Evolutionary conservation across 2,888 invertebrate genomes (phyloP), one percentile per base, ranked within the genome.

Genomic region (Trisateles emortualis): DNA sequence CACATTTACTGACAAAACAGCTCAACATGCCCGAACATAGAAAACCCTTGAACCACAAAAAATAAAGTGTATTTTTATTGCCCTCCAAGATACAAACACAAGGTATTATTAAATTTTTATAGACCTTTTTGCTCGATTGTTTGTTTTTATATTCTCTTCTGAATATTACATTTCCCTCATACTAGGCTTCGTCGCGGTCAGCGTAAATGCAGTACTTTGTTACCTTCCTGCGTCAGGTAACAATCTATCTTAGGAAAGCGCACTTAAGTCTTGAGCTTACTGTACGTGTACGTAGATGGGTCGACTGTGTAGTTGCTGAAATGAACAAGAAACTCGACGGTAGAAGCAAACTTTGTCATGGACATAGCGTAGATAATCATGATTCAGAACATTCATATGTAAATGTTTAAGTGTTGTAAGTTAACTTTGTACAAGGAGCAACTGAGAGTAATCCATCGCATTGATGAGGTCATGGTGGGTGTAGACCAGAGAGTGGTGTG

Each of bases 81-180:
- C 61, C 40, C 51, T 39, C 56, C 36, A 50, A 69, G 55, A 71
- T 59, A 69, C 52, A 68, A 63, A 63, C 61, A 60, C 45, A 39
- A 52, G 56, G 61, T 68, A 59, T 68, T 71, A 71, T 71, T 52
- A 68, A 61, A 59, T 57, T 68, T 64, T 71, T 71, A 71, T 61
- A 50, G 64, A 32, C 58, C 57, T 64, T 64, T 70, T 59, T 69
- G 47, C 68, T 50, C 56, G 52, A 68, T 64, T 68, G 68, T 68
- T 71, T 64, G 59, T 61, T 71, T 68, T 71, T 61, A 68, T 68
- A 41, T 54, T 56, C 35, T 64, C 52, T 64, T 52, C 52, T 60
- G 60, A 67, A 67, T 67, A 58, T 60, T 64, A 64, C 55, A 53
- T 60, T 63, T 53, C 45, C 48, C 9, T 30, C 48, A 47, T 30